phyloP scores from a whole-genome alignment of 2,113 vertebrate species.

The Centropus bengalensis region DNA sequence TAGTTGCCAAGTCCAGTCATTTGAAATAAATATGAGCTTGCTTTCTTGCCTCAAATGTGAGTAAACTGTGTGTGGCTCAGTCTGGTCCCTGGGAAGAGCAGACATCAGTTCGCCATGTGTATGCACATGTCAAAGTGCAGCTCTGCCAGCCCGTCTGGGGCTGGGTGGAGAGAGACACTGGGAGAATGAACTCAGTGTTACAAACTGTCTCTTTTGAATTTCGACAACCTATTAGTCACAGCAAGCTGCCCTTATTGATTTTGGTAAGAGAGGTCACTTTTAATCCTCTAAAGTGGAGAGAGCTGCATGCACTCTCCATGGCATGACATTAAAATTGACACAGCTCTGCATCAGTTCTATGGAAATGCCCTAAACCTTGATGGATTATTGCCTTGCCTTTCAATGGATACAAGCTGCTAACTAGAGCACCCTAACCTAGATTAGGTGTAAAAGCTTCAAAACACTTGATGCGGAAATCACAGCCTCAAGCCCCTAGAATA shows the following conservation, averaged over 20 bases:
- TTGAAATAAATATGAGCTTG: not conserved
- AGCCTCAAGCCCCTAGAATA: slow-evolving; percentile 58
- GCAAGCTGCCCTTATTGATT: slow-evolving; percentile 61
- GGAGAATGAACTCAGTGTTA: slow-evolving; percentile 41
- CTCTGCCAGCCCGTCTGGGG: not conserved
- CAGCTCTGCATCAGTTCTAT: slow-evolving; percentile 43
- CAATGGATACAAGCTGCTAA: slow-evolving; percentile 39
- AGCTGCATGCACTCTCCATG: slow-evolving; percentile 28
- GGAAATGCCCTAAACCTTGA: slow-evolving; percentile 56
- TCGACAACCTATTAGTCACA: slow-evolving; percentile 63
- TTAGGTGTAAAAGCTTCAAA: slow-evolving; percentile 61
- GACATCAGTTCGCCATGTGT: not conserved
- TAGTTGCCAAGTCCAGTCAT: not conserved
- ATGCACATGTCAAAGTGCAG: slow-evolving; percentile 55
- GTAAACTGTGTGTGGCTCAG: not conserved
- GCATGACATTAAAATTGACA: slow-evolving; percentile 65
- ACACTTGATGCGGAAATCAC: slow-evolving; percentile 53
- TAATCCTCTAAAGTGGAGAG: slow-evolving; percentile 71
- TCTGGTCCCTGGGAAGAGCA: slow-evolving; percentile 5
- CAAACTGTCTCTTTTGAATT: slow-evolving; percentile 53
- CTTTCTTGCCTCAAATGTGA: not conserved
- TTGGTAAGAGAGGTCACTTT: slow-evolving; percentile 59
- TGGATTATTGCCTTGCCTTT: slow-evolving; percentile 56
- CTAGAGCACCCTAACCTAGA: slow-evolving; percentile 7
- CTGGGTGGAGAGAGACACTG: not conserved